Base-by-base conservation (phyloP, 2,113 vertebrate species). In the Festucalex cinctus region DNA sequence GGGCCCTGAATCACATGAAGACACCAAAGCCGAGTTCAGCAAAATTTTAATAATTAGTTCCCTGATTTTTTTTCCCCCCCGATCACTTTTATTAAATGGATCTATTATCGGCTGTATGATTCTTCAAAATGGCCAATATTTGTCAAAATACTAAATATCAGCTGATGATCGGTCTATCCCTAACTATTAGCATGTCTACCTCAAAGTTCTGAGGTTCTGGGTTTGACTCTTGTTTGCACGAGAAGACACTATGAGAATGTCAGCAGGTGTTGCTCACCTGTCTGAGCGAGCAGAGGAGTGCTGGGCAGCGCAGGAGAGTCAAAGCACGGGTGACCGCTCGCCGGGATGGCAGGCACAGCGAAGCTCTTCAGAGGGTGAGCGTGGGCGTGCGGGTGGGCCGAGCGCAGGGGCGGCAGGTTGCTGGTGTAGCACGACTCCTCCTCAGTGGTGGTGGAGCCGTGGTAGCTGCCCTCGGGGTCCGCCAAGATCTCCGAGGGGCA, bases 301-400 rank as follows among this genome's bases (percentile, higher is more conserved):
- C 94, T 97, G 65, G 97, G 96, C 88, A 98, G 80, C 0, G 95
- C 89, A 0, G 94, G 90, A 0, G 90, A 89, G 53, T 98, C 97
- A 0, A 94, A 98, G 1, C 88, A 19, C 39, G 93, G 69, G 10
- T 92, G 86, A 63, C 71, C 84, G 0, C 83, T 41, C 0, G 89
- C 69, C 0, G 95, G 93, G 57, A 96, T 79, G 0, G 94, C 93
- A 0, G 95, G 95, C 80, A 98, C 95, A 0, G 96, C 97, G 0
- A 99, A 99, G 87, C 97, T 98, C 92, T 98, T 98, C 68, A 99
- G 85, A 0, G 97, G 96, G 88, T 98, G 96, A 0, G 96, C 94
- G 46, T 88, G 97, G 94, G 65, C 95, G 91, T 46, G 98, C 86
- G 84, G 85, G 0, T 97, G 96, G 36, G 94, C 95, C 0, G 95